A percentile compares a stretch with the other conserved stretches of the same genome.
Conservation (phyloP, 1,140 invertebrate species). For the Rhopalosiphum maidis region DNA sequence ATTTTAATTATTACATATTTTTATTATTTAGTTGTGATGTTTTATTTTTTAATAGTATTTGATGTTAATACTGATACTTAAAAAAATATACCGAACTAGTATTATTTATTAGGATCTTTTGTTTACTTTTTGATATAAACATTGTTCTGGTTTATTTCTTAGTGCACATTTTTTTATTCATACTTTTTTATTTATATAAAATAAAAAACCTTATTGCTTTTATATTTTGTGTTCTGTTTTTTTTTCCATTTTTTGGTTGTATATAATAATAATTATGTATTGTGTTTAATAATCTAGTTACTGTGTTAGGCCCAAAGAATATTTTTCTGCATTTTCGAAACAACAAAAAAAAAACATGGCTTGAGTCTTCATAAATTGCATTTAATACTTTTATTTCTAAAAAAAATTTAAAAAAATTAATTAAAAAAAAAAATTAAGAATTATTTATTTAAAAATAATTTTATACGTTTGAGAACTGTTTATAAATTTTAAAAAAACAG, state of each 20-base stretch:
- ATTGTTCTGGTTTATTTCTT: slow-evolving; percentile 57
- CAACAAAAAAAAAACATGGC: slow-evolving; percentile 32
- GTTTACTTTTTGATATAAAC: slow-evolving; percentile 57
- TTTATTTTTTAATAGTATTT: slow-evolving; percentile 58
- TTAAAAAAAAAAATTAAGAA: slow-evolving; percentile 38
- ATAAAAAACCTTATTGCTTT: slow-evolving; percentile 53
- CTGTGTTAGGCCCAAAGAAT: slow-evolving; percentile 36
- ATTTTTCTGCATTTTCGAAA: slow-evolving; percentile 47
- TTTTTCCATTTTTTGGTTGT: slow-evolving; percentile 49
- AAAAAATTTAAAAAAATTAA: slow-evolving; percentile 31
- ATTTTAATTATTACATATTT: slow-evolving; percentile 58
- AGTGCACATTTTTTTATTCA: slow-evolving; percentile 57
- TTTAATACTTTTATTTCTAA: slow-evolving; percentile 55
- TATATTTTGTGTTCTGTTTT: slow-evolving; percentile 54
- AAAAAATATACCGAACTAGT: slow-evolving; percentile 58
- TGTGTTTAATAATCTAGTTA: slow-evolving; percentile 32
- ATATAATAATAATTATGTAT: slow-evolving; percentile 38
- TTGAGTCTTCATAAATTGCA: slow-evolving; percentile 47
- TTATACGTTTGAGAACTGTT: slow-evolving; percentile 45
- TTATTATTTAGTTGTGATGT: slow-evolving; percentile 58
- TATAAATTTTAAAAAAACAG: slow-evolving; percentile 46
- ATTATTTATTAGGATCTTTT: slow-evolving; percentile 58
- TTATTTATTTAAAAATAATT: slow-evolving; percentile 55
- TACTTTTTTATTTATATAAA: slow-evolving; percentile 55
- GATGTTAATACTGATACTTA: slow-evolving; percentile 57